These are phyloP conservation scores for Scomber colias DNA, from an alignment of 2,113 vertebrate genomes.

Conservation along the genomic window DNA sequence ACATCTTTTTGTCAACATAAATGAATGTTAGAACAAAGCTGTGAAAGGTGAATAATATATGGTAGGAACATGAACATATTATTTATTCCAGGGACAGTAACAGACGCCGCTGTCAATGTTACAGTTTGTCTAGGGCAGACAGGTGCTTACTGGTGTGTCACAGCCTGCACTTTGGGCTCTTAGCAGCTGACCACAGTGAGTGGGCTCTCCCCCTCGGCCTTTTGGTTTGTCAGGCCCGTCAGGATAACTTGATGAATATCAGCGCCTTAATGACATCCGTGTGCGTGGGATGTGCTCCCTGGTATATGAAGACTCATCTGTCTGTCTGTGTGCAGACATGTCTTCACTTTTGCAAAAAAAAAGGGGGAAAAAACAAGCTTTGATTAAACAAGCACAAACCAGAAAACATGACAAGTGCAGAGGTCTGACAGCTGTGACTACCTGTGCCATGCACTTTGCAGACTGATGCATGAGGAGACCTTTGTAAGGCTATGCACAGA, in stretches of 20 bases:
- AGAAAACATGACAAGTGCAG: not conserved
- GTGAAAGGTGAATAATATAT: not conserved
- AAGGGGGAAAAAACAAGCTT: slow-evolving; percentile 11
- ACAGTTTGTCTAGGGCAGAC: slow-evolving; percentile 43
- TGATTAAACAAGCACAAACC: slow-evolving; percentile 27
- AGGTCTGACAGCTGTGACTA: slow-evolving; percentile 53
- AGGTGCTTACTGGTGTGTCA: slow-evolving; percentile 59
- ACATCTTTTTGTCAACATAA: not conserved
- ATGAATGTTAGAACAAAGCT: not conserved
- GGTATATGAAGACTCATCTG: slow-evolving; percentile 40
- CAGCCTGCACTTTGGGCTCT: slow-evolving; percentile 31
- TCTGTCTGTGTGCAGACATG: slow-evolving; percentile 35
- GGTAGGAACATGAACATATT: slow-evolving; percentile 2
- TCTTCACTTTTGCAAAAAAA: slow-evolving; percentile 30
- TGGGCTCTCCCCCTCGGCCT: slow-evolving; percentile 32
- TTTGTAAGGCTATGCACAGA: slow-evolving; percentile 6
- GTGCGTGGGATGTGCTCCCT: slow-evolving; percentile 43
- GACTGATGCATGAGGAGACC: slow-evolving; percentile 20
- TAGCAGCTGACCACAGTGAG: slow-evolving; percentile 32
- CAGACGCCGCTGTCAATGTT: slow-evolving; percentile 24
- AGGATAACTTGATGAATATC: slow-evolving; percentile 68
- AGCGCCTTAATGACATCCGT: slow-evolving; percentile 58
- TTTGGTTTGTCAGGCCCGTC: slow-evolving; percentile 56
- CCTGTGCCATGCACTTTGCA: not conserved
- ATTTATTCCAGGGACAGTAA: slow-evolving; percentile 31